Conservation (phyloP, 2,113 vertebrate species). For the Microtus oregoni region DNA sequence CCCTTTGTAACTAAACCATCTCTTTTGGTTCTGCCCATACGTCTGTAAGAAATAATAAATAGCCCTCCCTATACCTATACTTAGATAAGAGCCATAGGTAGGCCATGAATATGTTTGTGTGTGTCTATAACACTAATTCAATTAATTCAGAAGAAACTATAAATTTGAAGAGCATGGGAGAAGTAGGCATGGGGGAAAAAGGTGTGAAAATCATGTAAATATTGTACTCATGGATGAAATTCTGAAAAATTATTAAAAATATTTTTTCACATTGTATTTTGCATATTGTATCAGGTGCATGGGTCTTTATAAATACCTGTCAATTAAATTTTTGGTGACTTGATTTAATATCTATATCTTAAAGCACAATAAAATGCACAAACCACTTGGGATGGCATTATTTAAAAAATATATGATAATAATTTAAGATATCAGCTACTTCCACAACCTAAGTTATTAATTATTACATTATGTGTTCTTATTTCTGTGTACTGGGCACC, state of each 20-base stretch:
- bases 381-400: not conserved
- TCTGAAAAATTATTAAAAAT: not conserved
- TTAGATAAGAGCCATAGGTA: not conserved
- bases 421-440: not conserved
- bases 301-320: not conserved
- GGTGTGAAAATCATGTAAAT: not conserved
- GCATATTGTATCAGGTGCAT: not conserved
- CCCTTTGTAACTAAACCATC: not conserved
- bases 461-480: not conserved
- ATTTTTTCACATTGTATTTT: not conserved
- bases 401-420: constrained; percentile 15
- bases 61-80: no score
- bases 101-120: not conserved
- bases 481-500: not conserved
- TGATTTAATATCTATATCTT: not conserved
- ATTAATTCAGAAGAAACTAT: not conserved
- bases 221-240: not conserved
- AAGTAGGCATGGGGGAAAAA: no score
- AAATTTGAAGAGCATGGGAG: not conserved
- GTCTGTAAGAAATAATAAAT: not conserved
- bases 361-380: not conserved
- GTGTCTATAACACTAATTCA: not conserved
- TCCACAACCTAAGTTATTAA: not conserved
- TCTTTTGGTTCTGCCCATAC: not conserved
- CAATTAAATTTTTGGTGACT: not conserved